Evolutionary conservation across 2,888 invertebrate genomes (phyloP), one percentile per base, ranked within the genome.

Genomic region (Acanthacorydalis orientalis): DNA sequence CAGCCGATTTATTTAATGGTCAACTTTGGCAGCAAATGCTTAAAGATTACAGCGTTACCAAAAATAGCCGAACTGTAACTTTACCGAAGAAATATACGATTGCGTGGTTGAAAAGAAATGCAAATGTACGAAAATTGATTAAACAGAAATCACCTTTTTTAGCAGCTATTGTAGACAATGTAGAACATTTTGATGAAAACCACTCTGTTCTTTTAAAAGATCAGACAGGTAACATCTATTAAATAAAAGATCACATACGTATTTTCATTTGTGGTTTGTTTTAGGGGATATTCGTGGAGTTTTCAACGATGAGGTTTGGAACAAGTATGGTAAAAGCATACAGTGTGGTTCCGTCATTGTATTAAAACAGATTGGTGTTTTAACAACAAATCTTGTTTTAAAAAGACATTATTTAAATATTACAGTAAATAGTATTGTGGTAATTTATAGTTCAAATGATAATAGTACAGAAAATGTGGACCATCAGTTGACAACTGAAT

Each of bases 91-190:
- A 55, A 50, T 62, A 59, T 48, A 60, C 57, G 47, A 61, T 63
- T 43, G 53, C 54, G 7, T 62, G 62, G 62, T 59, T 61, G 38
- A 60, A 61, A 52, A 51, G 51, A 23, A 55, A 55, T 37, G 57
- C 57, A 1, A 49, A 48, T 23, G 47, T 46, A 11, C 57, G 57
- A 42, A 53, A 57, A 48, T 50, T 60, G 31, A 53, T 55, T 9
- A 57, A 58, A 44, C 56, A 57, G 40, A 61, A 60, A 51, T 58
- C 57, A 1, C 63, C 64, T 7, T 63, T 62, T 55, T 52, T 64
- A 47, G 61, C 59, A 11, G 61, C 60, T 12, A 49, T 60, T 4
- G 53, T 64, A 42, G 50, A 59, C 45, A 57, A 50, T 48, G 49
- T 62, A 11, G 57, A 59, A 42, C 42, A 31, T n/a, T 12, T 31